Base-by-base conservation (phyloP, 2,888 invertebrate genomes). In the Pollenia griseotomentosa region DNA sequence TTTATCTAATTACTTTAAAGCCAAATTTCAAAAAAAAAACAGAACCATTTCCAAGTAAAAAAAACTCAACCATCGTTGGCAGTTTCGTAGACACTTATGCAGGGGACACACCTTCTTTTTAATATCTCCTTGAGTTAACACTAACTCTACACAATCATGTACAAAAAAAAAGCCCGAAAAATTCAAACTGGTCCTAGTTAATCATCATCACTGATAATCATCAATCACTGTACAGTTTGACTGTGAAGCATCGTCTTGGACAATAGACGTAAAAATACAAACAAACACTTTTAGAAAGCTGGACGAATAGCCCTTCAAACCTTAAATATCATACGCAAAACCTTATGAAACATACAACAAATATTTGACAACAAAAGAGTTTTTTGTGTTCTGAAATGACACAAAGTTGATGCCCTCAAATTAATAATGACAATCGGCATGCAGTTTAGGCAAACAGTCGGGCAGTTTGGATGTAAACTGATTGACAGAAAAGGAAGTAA, bases 401-500 rank as follows among this genome's bases (percentile, higher is more conserved):
- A 85, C 88, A 89, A 90, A 90, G 89, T 92, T 91, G 92, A 92
- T 90, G 91, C 89, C 90, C 91, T 91, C 91, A 91, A 91, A 91
- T 92, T 91, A 90, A 91, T 91, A 92, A 90, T 90, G 90, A 90
- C 88, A 88, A 83, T 74, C 75, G 75, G 79, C 83, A 88, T 77
- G 83, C 84, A 83, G 65, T 74, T 78, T 68, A 44, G 44, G 51
- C 66, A 23, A 51, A 59, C 48, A 59, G 51, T 48, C 44, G 11
- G 23, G 23, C 42, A 57, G 40, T 12, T 59, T 48, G 59, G n/a
- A 42, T 40, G n/a, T 61, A 42, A n/a, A 44, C 10, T 16, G 46
- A 19, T 5, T 53, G n/a, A 1, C 14, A 57, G 10, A 12, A 63
- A 42, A 10, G 51, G 10, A 65, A 66, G 14, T 46, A 48, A 46